phyloP scores from a whole-genome alignment of 2,113 vertebrate species.

The Chascanopsetta lugubris region DNA sequence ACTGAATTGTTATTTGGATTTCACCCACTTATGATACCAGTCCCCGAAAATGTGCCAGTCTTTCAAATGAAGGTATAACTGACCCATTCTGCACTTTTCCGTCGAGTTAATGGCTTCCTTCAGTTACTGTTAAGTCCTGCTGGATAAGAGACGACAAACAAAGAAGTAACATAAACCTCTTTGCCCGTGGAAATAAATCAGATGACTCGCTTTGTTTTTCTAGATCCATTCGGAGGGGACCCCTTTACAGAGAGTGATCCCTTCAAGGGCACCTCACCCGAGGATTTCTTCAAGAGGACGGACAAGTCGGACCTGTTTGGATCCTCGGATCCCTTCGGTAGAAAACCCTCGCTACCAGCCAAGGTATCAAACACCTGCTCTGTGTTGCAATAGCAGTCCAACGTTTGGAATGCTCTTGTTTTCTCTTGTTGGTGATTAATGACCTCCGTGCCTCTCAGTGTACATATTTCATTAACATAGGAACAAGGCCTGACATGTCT shows the following conservation, averaged over 20 bases:
- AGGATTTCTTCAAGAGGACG: constrained; percentile 89
- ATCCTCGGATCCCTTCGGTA: constrained; percentile 86
- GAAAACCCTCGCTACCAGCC: constrained; percentile 78
- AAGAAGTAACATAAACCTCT: background rate
- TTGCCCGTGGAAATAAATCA: background rate
- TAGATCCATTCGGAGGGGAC: constrained; percentile 94
- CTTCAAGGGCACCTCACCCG: constrained; percentile 82
- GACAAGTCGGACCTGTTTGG: constrained; percentile 86
- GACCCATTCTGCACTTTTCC: no score
- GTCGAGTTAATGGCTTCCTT: no score
- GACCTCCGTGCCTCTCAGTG: background rate
- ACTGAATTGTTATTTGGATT: no score
- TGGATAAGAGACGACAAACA: no score
- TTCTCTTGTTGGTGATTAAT: background rate
- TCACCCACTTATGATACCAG: no score
- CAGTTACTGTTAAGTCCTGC: no score
- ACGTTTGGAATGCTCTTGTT: background rate
- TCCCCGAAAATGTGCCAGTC: no score
- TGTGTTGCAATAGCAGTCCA: background rate
- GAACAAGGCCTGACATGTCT: background rate
- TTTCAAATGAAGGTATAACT: no score
- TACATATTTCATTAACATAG: background rate
- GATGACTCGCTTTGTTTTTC: background rate
- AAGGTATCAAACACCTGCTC: constrained; percentile 80
- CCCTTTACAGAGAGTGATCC: constrained; percentile 93